Conservation (phyloP, 2,113 vertebrate genomes). For the Tupaia tana region DNA sequence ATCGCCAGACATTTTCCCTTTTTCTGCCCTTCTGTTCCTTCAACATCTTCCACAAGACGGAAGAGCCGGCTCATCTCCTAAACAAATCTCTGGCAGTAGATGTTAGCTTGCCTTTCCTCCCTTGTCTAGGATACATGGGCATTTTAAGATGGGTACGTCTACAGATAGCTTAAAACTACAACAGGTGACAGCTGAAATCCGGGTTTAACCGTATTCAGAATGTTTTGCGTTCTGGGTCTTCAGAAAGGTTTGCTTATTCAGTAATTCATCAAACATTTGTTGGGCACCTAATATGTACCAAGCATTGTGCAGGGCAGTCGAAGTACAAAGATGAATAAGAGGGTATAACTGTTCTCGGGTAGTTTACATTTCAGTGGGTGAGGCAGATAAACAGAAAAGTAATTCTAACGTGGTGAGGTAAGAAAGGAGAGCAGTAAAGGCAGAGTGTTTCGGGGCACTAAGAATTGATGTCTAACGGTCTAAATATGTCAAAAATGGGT, state of each 20-base stretch:
- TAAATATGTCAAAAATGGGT: background rate
- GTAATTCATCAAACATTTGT: conserved; percentile 9
- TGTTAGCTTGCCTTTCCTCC: background rate
- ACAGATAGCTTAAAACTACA: conserved; percentile 10
- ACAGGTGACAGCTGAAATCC: background rate
- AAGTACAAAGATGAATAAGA: background rate
- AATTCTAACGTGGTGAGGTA: background rate
- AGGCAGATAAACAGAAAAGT: background rate
- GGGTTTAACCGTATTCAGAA: conserved; percentile 36
- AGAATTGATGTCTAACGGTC: background rate
- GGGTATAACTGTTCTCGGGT: background rate
- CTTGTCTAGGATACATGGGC: background rate
- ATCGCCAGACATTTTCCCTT: background rate
- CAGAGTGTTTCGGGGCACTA: background rate
- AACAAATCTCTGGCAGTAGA: background rate
- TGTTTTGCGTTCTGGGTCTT: conserved; percentile 16
- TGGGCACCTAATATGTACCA: background rate
- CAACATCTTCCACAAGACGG: background rate
- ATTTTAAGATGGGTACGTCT: conserved; percentile 20
- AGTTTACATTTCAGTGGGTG: background rate
- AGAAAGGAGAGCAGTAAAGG: background rate
- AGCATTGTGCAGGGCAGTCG: background rate
- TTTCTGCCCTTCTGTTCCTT: background rate
- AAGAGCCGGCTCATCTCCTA: background rate
- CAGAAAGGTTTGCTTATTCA: conserved; percentile 18